Base-by-base conservation (phyloP, 2,113 vertebrate species). In the Australoheros scitulus region DNA sequence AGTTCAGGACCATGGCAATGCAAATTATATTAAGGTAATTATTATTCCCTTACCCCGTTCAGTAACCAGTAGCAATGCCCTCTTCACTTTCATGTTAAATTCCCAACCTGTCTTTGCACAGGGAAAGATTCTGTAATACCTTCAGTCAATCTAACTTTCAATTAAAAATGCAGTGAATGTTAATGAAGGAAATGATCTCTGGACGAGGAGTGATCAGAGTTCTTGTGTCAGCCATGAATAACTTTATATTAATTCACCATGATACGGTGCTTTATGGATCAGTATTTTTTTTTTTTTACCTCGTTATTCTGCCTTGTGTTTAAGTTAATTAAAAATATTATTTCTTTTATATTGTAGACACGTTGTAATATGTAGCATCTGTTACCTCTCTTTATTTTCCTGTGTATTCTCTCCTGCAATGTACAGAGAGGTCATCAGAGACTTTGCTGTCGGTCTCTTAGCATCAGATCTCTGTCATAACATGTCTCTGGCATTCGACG, bases 381-480 rank as follows among this genome's bases (percentile, higher is more conserved):
- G 70, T 76, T 72, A 38, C 24, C 34, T 32, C 76, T 64, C 59
- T 80, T 85, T 83, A 64, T 86, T 87, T 83, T 2, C 83, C 80
- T 81, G 87, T 91, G 85, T 89, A 85, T 91, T 85, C 82, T 76
- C 81, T 43, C 20, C 24, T 17, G 61, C 29, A n/a, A 81, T 59
- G 88, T 65, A n/a, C 77, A 38, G 64, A 36, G 34, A 38, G 81
- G 88, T 85, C 88, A 88, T 90, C 76, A 86, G 91, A 91, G 89
- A 85, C 83, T 74, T 20, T n/a, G 65, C 91, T 87, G 89, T 90
- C 90, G 85, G 85, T 91, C 86, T 89, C 87, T 80, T 70, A 76
- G 87, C 87, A 91, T 90, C 91, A 89, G 85, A 87, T 92, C 89
- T 92, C 83, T 80, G 80, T 89, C 88, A 65, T 84, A 85, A 85